Base-by-base conservation (phyloP, 2,888 invertebrate genomes). In the Crocallis elinguaria region DNA sequence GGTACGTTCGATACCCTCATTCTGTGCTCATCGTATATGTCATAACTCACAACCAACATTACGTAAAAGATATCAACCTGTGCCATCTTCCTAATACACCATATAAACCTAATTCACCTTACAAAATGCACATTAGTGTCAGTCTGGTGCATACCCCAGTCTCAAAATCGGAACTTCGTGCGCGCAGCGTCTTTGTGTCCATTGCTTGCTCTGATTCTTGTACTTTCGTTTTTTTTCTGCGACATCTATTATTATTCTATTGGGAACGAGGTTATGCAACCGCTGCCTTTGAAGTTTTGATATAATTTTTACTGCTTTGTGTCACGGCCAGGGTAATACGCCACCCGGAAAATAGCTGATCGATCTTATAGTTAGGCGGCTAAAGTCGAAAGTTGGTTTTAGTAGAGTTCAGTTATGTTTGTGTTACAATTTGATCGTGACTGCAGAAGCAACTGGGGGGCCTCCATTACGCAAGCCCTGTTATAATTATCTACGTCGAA, bases 231-330 rank as follows among this genome's bases (percentile, higher is more conserved):
- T 89, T 82, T 87, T 86, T 87, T 85, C 80, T 77, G 87, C 84
- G 88, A 87, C 89, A 87, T 86, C 88, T 77, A 86, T 88, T 85
- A 87, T 86, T 85, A 87, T 86, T 79, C 79, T 86, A 89, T 89
- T 84, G 84, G 75, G 89, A 72, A 83, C 90, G 88, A 90, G 90
- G 90, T 90, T 90, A 82, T 67, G 86, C 82, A 90, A 90, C 82
- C 79, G 59, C 82, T 76, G 77, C 77, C 79, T 88, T 83, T 84
- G 79, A 79, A 84, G 86, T 86, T 89, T 90, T 90, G 88, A 89
- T 90, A 90, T 89, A 84, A 90, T 90, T 90, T 89, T 89, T 85
- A 82, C 76, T 79, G 81, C 81, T 84, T 86, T 84, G 81, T 83
- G 73, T 76, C 69, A 54, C 45, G 45, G 66, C 75, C 66, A 71